A percentile compares a stretch with the other conserved stretches of the same genome.
phyloP scores from a whole-genome alignment of 2,888 invertebrate genomes.

The Drosophila robusta region DNA sequence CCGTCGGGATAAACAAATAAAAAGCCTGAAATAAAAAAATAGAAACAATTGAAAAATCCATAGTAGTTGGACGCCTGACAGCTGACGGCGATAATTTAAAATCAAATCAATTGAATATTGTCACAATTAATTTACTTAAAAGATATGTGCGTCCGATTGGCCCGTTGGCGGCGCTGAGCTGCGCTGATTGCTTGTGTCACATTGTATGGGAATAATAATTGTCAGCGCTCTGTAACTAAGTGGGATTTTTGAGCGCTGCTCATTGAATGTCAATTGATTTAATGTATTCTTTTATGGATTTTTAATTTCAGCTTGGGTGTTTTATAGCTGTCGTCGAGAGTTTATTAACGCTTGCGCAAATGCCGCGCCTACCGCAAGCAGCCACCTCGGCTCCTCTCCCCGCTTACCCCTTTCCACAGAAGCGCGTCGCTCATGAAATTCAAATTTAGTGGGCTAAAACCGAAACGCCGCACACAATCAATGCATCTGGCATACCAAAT shows the following conservation, averaged over 20 bases:
- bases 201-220: slow-evolving; percentile 49
- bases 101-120: slow-evolving; percentile 83
- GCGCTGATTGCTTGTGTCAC: slow-evolving; percentile 41
- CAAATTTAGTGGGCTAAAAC: slow-evolving; percentile 45
- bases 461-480: slow-evolving; percentile 38
- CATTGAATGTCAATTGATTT: slow-evolving; percentile 66
- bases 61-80: slow-evolving; percentile 56
- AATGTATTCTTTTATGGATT: slow-evolving; percentile 71
- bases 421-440: slow-evolving; percentile 54
- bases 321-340: slow-evolving; percentile 63
- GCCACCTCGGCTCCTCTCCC: slow-evolving; percentile 7
- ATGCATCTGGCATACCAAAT: slow-evolving; percentile 54
- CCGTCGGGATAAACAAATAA: too few species aligned
- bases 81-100: slow-evolving; percentile 79
- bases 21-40: neutral
- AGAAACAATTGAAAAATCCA: slow-evolving; percentile 62
- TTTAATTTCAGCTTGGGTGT: slow-evolving; percentile 69
- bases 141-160: slow-evolving; percentile 62
- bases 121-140: slow-evolving; percentile 83
- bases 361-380: slow-evolving; percentile 27
- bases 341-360: slow-evolving; percentile 51
- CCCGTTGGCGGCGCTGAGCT: slow-evolving; percentile 12
- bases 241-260: slow-evolving; percentile 31
- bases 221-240: slow-evolving; percentile 30
- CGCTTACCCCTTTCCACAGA: neutral